Evolutionary conservation across 2,888 invertebrate genomes (phyloP), one percentile per base, ranked within the genome.

Genomic region (Ophioninae sp.): DNA sequence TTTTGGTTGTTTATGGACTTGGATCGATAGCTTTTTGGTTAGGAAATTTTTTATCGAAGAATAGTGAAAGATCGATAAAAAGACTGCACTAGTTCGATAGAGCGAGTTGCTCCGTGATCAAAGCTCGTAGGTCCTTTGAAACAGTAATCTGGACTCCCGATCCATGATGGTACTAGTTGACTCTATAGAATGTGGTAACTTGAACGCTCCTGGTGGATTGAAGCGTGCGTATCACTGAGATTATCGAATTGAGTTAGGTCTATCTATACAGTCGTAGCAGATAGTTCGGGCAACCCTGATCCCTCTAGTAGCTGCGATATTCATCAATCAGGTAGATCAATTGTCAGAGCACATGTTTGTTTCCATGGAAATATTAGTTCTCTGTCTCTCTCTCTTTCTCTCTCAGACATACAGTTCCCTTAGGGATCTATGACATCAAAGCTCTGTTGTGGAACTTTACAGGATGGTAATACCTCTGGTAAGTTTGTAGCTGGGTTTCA

Each of bases 201-300:
- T 58, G 64, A 74, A 23, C 69, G 41, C 51, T 17, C 39, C 68
- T 39, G 30, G 41, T 63, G 44, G 44, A 73, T 73, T 39, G 44
- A 44, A 23, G 17, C 63, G 61, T 63, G 69, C 69, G 64, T 63
- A 69, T 75, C 74, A 51, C 64, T 44, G 78, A 71, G 78, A 82
- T 79, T 79, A 75, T 74, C 69, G 65, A 64, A 75, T 79, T 82
- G 74, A 75, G 78, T 74, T 74, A 74, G 78, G 22, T 37, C 23
- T 65, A 30, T 64, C 59, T 59, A 59, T 20, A 20, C 20, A 22
- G 22, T 5, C 59, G 65, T 64, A 74, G 44, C 58, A 61, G 51
- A 61, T 68, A 58, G 8, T 20, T 63, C 68, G 22, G 3, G 73
- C 10, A 72, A 37, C 23, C 39, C 6, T 41, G 7, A 13, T 61